Evolutionary conservation across 2,888 invertebrate species (phyloP), one percentile per base, ranked within the genome.

Genomic region (Drosophila algonquin): DNA sequence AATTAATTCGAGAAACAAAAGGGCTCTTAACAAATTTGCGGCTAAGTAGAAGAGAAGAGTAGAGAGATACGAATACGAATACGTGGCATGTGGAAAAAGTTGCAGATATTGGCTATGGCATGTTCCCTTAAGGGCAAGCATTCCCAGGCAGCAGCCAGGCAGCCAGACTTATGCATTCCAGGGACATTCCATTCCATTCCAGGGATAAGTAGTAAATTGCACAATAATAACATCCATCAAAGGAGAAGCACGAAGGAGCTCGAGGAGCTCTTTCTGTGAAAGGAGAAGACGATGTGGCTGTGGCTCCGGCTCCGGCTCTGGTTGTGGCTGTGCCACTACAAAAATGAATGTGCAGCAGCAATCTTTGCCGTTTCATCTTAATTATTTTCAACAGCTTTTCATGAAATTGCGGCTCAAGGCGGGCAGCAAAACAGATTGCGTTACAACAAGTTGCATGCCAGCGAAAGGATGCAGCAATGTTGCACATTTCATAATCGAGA

Each of bases 311-410:
- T 44, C 47, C 14, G 14, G 40, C 14, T 44, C 47, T 40, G 14
- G 40, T 12, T n/a, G 27, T 27, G 27, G 30, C 40, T 14, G 46
- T 65, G 65, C 44, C 45, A 45, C 54, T 55, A 14, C 55, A 67
- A 48, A 54, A 64, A 65, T 40, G 53, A 53, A 61, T 61, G 61
- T 48, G 60, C 53, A 57, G 60, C 53, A 57, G 63, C 71, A 72
- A 72, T 73, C 71, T 73, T 58, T 63, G 57, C 63, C 73, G 78
- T 85, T 85, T 72, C 72, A 70, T 80, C 76, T 85, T 72, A 81
- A 81, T 81, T 81, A 85, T 85, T 80, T 85, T 82, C 74, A 82
- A 85, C 76, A 81, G 76, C 85, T 81, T 81, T 78, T 73, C 70
- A 70, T 64, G 67, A 73, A 63, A 70, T 58, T 70, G 64, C 71